A percentile compares a stretch with the other conserved stretches of the same genome.
These are phyloP conservation scores for Hippopotamus amphibius DNA, from an alignment of 2,113 vertebrate genomes.

Conservation along the genomic window DNA sequence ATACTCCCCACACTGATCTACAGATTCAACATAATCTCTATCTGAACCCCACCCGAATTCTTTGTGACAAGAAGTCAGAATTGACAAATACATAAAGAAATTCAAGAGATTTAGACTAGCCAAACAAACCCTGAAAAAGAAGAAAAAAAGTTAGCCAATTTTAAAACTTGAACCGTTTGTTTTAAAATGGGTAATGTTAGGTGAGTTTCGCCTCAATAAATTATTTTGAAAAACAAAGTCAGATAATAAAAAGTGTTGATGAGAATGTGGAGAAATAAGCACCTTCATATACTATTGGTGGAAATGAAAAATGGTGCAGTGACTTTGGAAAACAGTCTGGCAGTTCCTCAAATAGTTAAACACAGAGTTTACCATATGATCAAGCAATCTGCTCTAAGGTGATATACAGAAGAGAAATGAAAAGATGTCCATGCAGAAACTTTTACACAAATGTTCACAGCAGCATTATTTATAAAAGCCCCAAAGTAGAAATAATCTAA, in stretches of 20 bases:
- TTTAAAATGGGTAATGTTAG: background rate
- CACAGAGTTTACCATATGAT: background rate
- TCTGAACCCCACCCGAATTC: background rate
- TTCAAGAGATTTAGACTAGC: background rate
- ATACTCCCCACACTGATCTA: background rate
- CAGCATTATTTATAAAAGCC: background rate
- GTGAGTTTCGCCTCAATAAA: background rate
- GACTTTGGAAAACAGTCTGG: background rate
- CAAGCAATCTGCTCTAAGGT: background rate
- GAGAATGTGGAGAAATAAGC: slow-evolving; percentile 8
- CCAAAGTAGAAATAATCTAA: background rate
- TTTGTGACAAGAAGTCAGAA: background rate
- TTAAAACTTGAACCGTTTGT: background rate
- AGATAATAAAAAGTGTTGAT: background rate
- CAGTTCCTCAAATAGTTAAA: slow-evolving; percentile 13
- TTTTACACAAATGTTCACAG: background rate
- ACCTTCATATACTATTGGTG: background rate
- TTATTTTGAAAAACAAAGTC: slow-evolving; percentile 15
- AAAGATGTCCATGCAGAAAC: background rate
- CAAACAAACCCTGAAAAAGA: background rate
- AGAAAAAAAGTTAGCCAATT: background rate
- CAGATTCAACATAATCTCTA: background rate
- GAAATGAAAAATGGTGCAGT: background rate
- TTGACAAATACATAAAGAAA: background rate
- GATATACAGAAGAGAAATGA: background rate